phyloP scores from a whole-genome alignment of 1,140 invertebrate species.

The Drosophila nikananu region DNA sequence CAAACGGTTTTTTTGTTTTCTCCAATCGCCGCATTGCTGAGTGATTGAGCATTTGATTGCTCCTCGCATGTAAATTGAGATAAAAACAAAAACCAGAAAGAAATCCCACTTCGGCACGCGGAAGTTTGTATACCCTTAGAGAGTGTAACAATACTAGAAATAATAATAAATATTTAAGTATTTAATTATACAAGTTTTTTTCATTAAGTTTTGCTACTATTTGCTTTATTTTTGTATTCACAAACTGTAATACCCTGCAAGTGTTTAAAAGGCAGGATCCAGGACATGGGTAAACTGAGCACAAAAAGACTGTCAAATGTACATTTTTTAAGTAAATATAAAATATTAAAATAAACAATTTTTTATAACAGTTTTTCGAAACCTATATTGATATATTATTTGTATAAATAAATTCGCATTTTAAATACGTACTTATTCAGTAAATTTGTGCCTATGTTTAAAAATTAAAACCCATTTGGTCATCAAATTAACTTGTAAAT shows the following conservation, averaged over 20 bases:
- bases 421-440: background rate
- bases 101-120: too few relatives aligned
- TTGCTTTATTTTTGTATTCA: too few relatives aligned
- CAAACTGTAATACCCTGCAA: too few relatives aligned
- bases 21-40: conserved; percentile 24
- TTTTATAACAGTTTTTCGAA: background rate
- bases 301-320: background rate
- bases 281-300: background rate
- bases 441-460: background rate
- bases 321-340: background rate
- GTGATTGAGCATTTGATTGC: conserved; percentile 48
- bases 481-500: conserved; percentile 4
- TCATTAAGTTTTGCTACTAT: too few relatives aligned
- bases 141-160: too few relatives aligned
- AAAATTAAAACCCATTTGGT: conserved; percentile 5
- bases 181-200: too few relatives aligned
- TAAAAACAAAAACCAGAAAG: background rate
- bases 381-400: background rate
- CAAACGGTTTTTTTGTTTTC: conserved; percentile 15
- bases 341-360: background rate
- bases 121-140: too few relatives aligned
- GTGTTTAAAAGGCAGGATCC: background rate
- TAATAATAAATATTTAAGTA: too few relatives aligned
- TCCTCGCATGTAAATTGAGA: conserved; percentile 19
- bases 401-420: background rate